Conservation (phyloP, 2,113 vertebrate species). For the Microtus pennsylvanicus region DNA sequence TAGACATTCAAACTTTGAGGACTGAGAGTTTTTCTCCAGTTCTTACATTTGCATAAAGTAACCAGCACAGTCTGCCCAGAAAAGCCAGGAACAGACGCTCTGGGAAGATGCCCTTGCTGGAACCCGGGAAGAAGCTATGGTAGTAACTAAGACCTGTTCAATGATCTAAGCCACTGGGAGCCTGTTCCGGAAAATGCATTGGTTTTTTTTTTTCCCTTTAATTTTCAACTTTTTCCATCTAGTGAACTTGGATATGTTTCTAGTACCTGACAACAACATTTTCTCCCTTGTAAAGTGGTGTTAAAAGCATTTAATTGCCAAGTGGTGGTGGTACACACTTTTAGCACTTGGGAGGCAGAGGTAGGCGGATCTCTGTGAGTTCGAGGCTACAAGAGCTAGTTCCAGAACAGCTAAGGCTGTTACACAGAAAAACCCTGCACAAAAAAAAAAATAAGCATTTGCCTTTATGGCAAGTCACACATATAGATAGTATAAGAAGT, state of each 20-base stretch:
- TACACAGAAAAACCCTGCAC: too few relatives aligned
- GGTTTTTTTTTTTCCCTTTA: background rate
- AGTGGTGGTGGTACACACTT: too few relatives aligned
- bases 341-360: too few relatives aligned
- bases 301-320: background rate
- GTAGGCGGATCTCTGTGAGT: too few relatives aligned
- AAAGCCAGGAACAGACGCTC: background rate
- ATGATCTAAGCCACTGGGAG: background rate
- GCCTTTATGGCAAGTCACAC: background rate
- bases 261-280: background rate
- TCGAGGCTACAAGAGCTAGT: too few relatives aligned
- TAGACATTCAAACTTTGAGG: background rate
- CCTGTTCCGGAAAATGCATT: conserved; percentile 10
- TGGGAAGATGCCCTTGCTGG: background rate
- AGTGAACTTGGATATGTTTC: background rate
- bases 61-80: background rate
- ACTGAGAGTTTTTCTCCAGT: background rate
- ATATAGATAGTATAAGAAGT: background rate
- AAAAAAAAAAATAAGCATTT: background rate
- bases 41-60: conserved; percentile 39
- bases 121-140: background rate
- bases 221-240: background rate
- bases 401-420: too few relatives aligned
- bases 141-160: background rate
- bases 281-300: conserved; percentile 52